These are phyloP conservation scores for Hedya salicella DNA, from an alignment of 2,888 invertebrate species.

Conservation along the genomic window DNA sequence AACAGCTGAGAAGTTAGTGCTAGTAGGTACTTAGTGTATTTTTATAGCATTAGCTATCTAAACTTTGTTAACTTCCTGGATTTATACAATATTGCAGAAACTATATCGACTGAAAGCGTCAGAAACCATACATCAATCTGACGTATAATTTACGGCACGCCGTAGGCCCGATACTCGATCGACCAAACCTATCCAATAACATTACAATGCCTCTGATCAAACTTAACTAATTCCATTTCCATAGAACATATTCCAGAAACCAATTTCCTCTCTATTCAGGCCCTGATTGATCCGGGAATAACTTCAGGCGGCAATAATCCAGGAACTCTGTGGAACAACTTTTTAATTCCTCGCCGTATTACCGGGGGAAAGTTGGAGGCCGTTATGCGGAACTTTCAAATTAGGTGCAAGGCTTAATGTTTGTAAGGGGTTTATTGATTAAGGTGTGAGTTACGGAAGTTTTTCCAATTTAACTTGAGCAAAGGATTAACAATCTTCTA, in stretches of 20 bases:
- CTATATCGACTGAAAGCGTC: no score
- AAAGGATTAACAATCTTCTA: background rate
- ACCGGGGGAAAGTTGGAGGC: constrained; percentile 27
- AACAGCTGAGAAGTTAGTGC: no score
- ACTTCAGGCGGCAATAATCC: constrained; percentile 34
- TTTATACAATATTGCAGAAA: no score
- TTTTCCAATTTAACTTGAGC: constrained; percentile 6
- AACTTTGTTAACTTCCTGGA: no score
- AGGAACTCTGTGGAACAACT: constrained; percentile 28
- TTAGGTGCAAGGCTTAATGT: constrained; percentile 37
- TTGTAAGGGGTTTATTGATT: constrained; percentile 29
- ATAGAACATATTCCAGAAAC: constrained; percentile 35
- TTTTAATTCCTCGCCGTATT: constrained; percentile 33
- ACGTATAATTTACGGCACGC: background rate
- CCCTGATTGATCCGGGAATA: constrained; percentile 39
- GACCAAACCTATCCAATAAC: background rate
- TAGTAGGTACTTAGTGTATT: no score
- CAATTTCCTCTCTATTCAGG: constrained; percentile 37
- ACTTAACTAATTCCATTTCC: constrained; percentile 27
- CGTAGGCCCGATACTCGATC: background rate
- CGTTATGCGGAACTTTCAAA: constrained; percentile 32
- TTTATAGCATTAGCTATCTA: no score
- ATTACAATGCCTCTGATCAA: constrained; percentile 4
- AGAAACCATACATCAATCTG: no score
- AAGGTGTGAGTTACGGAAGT: constrained; percentile 2